phyloP scores from a whole-genome alignment of 2,888 invertebrate genomes.

The Schizotus pectinicornis region DNA sequence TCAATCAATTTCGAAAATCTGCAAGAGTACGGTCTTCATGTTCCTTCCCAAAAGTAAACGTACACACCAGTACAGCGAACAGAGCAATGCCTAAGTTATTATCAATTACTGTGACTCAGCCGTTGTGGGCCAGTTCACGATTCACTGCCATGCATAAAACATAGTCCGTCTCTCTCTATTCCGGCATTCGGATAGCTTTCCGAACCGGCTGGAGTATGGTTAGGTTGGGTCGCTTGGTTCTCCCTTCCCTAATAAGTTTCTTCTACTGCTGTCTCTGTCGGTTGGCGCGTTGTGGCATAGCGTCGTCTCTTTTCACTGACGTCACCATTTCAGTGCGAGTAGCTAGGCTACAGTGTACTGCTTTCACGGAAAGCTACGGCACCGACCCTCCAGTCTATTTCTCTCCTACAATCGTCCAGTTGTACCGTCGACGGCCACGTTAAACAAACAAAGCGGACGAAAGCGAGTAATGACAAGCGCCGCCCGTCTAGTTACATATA shows the following conservation, averaged over 20 bases:
- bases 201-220: conserved; percentile 56
- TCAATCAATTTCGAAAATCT: conserved; percentile 35
- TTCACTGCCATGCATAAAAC: conserved; percentile 58
- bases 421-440: conserved; percentile 37
- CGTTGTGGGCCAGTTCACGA: conserved; percentile 56
- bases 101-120: conserved; percentile 62
- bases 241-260: conserved; percentile 57
- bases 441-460: conserved; percentile 54
- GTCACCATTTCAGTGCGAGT: conserved; percentile 58
- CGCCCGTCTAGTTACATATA: conserved; percentile 59
- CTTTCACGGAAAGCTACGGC: conserved; percentile 60
- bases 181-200: conserved; percentile 59
- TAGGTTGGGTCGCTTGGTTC: conserved; percentile 58
- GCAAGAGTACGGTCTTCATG: conserved; percentile 32
- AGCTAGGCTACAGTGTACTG: conserved; percentile 58
- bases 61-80: conserved; percentile 36
- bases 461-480: conserved; percentile 46
- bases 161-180: conserved; percentile 58
- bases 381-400: conserved; percentile 61
- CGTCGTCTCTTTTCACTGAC: conserved; percentile 52
- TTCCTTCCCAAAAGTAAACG: conserved; percentile 34
- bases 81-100: conserved; percentile 59
- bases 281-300: conserved; percentile 21
- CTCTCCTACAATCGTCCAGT: conserved; percentile 56
- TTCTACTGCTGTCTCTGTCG: conserved; percentile 46